These are phyloP conservation scores for Bubo bubo DNA, from an alignment of 2,113 vertebrate species.

Conservation along the genomic window DNA sequence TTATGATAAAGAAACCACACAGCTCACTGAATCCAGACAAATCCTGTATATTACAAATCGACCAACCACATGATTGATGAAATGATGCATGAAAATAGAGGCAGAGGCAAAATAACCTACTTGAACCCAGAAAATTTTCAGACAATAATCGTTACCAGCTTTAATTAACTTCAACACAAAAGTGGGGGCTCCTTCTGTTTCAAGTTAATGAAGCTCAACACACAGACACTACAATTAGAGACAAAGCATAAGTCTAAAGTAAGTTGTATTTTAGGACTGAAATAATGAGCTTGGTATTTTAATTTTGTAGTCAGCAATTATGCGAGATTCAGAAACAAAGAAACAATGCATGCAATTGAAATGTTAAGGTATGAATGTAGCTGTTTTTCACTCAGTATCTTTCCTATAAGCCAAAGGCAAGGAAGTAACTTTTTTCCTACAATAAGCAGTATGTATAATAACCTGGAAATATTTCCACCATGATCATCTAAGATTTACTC, in stretches of 20 bases:
- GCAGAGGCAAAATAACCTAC: slow-evolving; percentile 42
- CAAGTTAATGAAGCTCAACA: slow-evolving; percentile 73
- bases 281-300: slow-evolving; percentile 55
- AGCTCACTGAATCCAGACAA: background rate
- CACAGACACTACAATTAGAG: slow-evolving; percentile 65
- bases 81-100: slow-evolving; percentile 51
- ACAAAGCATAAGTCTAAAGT: slow-evolving; percentile 63
- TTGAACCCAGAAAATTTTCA: slow-evolving; percentile 60
- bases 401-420: background rate
- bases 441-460: background rate
- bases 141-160: slow-evolving; percentile 76
- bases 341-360: background rate
- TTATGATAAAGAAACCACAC: background rate
- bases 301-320: slow-evolving; percentile 40
- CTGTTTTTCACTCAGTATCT: background rate
- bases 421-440: background rate
- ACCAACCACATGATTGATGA: background rate
- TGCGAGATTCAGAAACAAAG: slow-evolving; percentile 47
- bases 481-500: slow-evolving; percentile 20
- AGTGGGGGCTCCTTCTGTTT: slow-evolving; percentile 63
- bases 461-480: background rate
- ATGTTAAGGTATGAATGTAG: background rate
- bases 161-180: slow-evolving; percentile 81
- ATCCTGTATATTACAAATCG: background rate
- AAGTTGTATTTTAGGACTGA: slow-evolving; percentile 13